Conservation (phyloP, 92 coral and sea anemone genomes). For the Anthopleura xanthogrammica region DNA sequence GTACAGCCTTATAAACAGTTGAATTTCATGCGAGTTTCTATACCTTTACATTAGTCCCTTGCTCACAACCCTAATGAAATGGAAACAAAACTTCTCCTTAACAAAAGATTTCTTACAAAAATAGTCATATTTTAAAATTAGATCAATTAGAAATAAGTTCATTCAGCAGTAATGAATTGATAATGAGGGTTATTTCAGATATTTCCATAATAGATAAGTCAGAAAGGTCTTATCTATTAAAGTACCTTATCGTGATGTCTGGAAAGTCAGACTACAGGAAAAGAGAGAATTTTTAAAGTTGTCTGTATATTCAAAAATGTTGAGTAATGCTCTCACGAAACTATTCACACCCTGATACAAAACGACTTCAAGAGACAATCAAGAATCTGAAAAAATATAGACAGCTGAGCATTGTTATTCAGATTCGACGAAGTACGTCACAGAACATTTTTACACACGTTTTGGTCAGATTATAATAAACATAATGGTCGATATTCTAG, state of each 20-base stretch:
- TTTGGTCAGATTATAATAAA: background rate
- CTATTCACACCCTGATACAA: background rate
- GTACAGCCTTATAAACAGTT: too few species aligned
- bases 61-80: too few species aligned
- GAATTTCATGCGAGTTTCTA: too few species aligned
- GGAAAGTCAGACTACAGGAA: background rate
- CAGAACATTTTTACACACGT: background rate
- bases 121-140: too few species aligned
- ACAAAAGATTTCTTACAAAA: too few species aligned
- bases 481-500: background rate
- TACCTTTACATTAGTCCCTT: too few species aligned
- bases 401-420: background rate
- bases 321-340: background rate
- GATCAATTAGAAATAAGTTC: too few species aligned
- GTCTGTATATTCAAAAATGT: background rate
- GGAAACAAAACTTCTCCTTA: too few species aligned
- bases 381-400: background rate
- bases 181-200: background rate
- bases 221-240: background rate
- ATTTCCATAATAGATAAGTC: background rate
- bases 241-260: background rate
- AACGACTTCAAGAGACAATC: background rate
- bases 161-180: background rate
- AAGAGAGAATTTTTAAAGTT: background rate
- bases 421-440: background rate